Evolutionary conservation across 1,140 invertebrate species (phyloP).

Genomic region (Eupeodes corollae): DNA sequence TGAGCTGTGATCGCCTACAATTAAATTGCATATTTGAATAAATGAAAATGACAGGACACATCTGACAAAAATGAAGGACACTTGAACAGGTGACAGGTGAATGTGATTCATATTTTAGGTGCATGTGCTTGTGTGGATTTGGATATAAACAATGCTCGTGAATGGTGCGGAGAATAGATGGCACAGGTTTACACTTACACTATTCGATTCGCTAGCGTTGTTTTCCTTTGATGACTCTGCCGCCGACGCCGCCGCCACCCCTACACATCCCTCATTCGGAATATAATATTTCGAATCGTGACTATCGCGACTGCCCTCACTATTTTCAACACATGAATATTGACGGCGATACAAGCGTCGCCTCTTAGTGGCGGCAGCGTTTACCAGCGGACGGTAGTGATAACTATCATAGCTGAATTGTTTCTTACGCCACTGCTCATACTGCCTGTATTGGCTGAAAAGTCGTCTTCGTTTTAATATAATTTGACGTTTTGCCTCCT

Average conservation of each 20-base stretch:
- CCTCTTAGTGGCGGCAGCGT: slow-evolving; percentile 19
- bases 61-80: slow-evolving; percentile 16
- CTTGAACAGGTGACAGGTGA: slow-evolving; percentile 1
- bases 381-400: slow-evolving; percentile 29
- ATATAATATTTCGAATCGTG: slow-evolving; percentile 19
- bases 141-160: no score
- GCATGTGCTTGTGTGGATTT: not conserved
- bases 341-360: slow-evolving; percentile 31
- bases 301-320: slow-evolving; percentile 32
- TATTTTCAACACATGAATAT: slow-evolving; percentile 32
- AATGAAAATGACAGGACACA: slow-evolving; percentile 11
- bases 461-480: slow-evolving; percentile 29
- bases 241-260: slow-evolving; percentile 30
- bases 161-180: no score
- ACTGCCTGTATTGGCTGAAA: slow-evolving; percentile 34
- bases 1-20: not conserved
- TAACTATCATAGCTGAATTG: slow-evolving; percentile 36
- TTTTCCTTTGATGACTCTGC: slow-evolving; percentile 22
- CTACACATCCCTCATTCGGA: slow-evolving; percentile 4
- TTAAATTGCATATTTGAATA: slow-evolving; percentile 7
- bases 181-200: slow-evolving; percentile 20
- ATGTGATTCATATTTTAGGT: not conserved
- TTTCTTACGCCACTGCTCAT: slow-evolving; percentile 33
- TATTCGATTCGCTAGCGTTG: slow-evolving; percentile 31
- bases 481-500: slow-evolving; percentile 33